Conservation (phyloP, 1,140 invertebrate genomes). For the Ylistrum balloti region DNA sequence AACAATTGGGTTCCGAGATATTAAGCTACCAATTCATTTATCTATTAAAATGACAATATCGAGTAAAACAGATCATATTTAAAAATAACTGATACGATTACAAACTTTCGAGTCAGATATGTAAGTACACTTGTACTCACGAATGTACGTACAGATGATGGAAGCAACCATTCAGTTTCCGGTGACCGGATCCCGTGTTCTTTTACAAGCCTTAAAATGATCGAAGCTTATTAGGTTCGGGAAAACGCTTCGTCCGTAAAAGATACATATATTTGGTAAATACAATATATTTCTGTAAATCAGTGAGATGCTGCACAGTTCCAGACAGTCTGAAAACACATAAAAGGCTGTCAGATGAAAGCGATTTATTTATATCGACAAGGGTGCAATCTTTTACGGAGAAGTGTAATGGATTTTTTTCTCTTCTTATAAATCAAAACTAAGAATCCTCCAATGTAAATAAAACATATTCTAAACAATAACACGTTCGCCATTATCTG, state of each 20-base stretch:
- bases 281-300: neutral
- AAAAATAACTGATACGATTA: too few relatives aligned
- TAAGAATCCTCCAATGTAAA: neutral
- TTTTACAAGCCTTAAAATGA: conserved; percentile 10
- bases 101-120: too few relatives aligned
- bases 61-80: too few relatives aligned
- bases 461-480: neutral
- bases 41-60: too few relatives aligned
- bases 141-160: neutral
- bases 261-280: neutral
- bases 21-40: too few relatives aligned
- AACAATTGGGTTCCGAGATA: too few relatives aligned
- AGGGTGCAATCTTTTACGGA: neutral
- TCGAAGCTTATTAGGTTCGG: neutral
- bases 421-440: conserved; percentile 7
- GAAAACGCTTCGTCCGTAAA: neutral
- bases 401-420: neutral
- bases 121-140: too few relatives aligned
- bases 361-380: neutral
- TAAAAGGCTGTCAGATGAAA: neutral
- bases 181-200: neutral
- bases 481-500: too few relatives aligned
- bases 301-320: neutral
- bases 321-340: neutral
- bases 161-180: neutral